Evolutionary conservation across 2,113 vertebrate species (phyloP).

Genomic region (Thryonomys swinderianus): DNA sequence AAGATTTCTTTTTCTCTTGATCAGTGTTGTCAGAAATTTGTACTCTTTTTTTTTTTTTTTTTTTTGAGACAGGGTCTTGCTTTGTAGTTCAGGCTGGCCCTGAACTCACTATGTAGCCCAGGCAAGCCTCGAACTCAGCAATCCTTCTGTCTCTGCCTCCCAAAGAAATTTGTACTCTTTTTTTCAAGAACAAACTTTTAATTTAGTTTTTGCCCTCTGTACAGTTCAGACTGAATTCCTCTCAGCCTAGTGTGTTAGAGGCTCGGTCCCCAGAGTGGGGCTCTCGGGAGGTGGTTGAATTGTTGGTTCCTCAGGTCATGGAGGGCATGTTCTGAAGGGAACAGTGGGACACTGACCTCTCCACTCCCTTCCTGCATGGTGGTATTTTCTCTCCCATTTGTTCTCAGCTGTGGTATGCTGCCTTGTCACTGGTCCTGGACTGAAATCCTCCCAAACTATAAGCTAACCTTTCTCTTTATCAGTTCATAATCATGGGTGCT

Average conservation of each 20-base stretch:
- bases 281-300: background rate
- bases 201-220: background rate
- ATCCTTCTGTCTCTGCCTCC: too few relatives aligned
- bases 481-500: background rate
- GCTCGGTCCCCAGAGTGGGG: background rate
- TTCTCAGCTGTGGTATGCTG: background rate
- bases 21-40: background rate
- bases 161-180: too few relatives aligned
- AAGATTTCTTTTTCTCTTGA: background rate
- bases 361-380: background rate
- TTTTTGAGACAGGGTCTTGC: too few relatives aligned
- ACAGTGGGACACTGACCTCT: background rate
- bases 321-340: background rate
- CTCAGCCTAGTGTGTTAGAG: background rate
- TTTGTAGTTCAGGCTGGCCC: too few relatives aligned
- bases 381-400: background rate
- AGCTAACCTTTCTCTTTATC: background rate
- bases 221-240: background rate
- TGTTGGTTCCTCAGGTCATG: background rate
- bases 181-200: constrained; percentile 16
- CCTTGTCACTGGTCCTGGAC: background rate
- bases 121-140: too few relatives aligned
- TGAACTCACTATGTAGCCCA: too few relatives aligned
- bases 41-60: too few relatives aligned
- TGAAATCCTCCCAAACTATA: background rate